Evolutionary conservation across 2,797 vertebrate species (phyloP).

Genomic region (Coracias cyanogaster): DNA sequence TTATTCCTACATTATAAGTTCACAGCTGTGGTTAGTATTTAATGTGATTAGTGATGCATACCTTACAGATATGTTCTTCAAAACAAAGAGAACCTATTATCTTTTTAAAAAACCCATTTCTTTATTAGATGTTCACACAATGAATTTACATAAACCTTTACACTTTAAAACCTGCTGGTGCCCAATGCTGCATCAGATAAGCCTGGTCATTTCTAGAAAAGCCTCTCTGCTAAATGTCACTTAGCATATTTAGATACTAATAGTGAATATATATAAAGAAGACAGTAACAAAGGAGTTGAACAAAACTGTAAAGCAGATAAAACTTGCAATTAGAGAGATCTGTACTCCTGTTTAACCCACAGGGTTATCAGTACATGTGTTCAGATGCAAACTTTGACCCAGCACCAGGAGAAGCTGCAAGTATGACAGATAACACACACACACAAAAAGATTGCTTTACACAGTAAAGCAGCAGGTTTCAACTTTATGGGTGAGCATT

Average conservation of each 20-base stretch:
- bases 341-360: not conserved
- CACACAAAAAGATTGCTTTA: conserved; percentile 23
- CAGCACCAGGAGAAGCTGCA: not conserved
- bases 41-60: not conserved
- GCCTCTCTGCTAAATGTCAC: conserved; percentile 21
- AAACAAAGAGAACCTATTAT: not conserved
- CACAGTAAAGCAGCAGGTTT: conserved; percentile 34
- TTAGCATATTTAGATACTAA: not conserved
- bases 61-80: not conserved
- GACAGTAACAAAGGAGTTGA: not conserved
- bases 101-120: not conserved
- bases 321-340: not conserved
- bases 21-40: not conserved
- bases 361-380: not conserved
- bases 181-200: not conserved
- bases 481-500: conserved; percentile 21
- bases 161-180: not conserved
- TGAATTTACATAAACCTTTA: conserved; percentile 5
- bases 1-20: not conserved
- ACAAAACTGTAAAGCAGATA: conserved; percentile 11
- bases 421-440: conserved; percentile 2
- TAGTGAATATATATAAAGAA: not conserved
- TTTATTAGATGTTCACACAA: not conserved
- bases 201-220: conserved; percentile 10
- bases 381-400: conserved; percentile 47